phyloP scores from a whole-genome alignment of 2,797 vertebrate species.

The Phylloscopus collybita region DNA sequence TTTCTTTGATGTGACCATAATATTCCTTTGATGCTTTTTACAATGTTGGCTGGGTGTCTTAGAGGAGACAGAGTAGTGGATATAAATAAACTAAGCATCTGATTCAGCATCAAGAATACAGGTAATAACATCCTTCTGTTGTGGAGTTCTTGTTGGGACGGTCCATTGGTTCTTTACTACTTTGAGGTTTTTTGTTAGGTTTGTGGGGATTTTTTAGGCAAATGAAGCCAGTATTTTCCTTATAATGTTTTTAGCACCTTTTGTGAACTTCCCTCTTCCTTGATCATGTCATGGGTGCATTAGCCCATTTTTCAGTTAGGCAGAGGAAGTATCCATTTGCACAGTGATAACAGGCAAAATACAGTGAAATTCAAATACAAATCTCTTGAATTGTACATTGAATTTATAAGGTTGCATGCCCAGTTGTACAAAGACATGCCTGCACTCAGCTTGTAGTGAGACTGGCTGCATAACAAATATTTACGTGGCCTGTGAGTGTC shows the following conservation, averaged over 20 bases:
- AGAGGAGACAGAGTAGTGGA: neutral
- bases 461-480: neutral
- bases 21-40: neutral
- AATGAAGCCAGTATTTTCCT: neutral
- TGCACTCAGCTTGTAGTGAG: neutral
- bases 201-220: neutral
- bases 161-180: neutral
- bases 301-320: neutral
- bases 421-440: accelerated
- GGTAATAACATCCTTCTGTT: neutral
- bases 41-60: neutral
- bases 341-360: neutral
- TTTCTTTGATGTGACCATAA: neutral
- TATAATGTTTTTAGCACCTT: neutral
- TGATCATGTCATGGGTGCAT: neutral
- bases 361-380: neutral
- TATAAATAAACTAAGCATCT: neutral
- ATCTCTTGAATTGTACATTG: neutral
- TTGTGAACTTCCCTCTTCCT: neutral
- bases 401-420: neutral
- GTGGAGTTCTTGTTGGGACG: neutral
- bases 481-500: neutral
- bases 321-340: neutral
- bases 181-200: neutral
- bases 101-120: neutral